Base-by-base conservation (phyloP, 2,113 vertebrate genomes). In the Oceanodroma tethys region DNA sequence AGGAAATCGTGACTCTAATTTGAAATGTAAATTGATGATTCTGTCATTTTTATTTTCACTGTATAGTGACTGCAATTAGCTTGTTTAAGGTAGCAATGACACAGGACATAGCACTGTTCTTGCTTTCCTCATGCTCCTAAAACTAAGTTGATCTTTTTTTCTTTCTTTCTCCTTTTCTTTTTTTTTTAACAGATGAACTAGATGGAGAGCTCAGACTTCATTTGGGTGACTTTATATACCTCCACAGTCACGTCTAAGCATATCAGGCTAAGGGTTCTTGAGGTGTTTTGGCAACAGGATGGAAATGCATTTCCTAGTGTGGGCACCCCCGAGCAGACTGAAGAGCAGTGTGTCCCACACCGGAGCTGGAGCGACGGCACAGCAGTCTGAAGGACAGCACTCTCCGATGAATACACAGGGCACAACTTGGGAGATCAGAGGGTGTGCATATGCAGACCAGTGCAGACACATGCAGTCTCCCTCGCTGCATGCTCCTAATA, bases 301-400 rank as follows among this genome's bases (percentile, higher is more conserved):
- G 27, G 58, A 60, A 86, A 47, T 17, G 13, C 15, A 48, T 48
- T 78, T 93, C 59, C 36, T 15, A 5, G 16, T 5, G 5, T 12
- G 21, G 34, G 42, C 14, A 56, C 11, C 26, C 15, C 20, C 0
- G 2, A 16, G 16, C 0, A 1, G 67, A 30, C 9, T 26, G 18
- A 45, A 34, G 42, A 45, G 16, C 56, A 43, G 23, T 0, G 12
- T 14, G n/a, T 45, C 32, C 50, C 40, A 27, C 36, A 13, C 17
- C 36, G 25, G 75, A 25, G 58, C 26, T 1, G 2, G 34, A 36
- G 15, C n/a, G 36, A 38, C 0, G 0, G 27, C 62, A 43, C 26
- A 45, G 40, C 27, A 40, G 19, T 6, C 16, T 6, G 34, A 43
- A n/a, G 23, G 50, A 27, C 1, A 22, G 22, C 43, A 8, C 36